A percentile compares a stretch with the other conserved stretches of the same genome.
phyloP scores from a whole-genome alignment of 2,113 vertebrate species.

The Xiphophorus hellerii region DNA sequence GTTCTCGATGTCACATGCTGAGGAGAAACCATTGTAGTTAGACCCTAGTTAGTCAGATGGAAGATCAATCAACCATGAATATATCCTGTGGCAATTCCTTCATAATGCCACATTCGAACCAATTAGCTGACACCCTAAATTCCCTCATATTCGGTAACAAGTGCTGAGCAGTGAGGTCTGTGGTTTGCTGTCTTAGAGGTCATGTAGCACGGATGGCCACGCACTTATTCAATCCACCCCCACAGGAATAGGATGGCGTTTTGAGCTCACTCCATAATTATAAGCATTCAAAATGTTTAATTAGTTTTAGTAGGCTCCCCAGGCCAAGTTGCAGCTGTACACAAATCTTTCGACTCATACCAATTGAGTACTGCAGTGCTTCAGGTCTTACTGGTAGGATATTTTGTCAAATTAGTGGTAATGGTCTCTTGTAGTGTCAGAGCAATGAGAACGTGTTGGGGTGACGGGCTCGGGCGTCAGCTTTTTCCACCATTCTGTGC shows the following conservation, averaged over 20 bases:
- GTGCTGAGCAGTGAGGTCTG: conserved; percentile 65
- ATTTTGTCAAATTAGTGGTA: conserved; percentile 76
- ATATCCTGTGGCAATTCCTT: conserved; percentile 5
- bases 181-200: conserved; percentile 67
- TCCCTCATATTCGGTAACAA: conserved; percentile 75
- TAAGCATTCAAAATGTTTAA: conserved; percentile 78
- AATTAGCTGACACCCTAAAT: conserved; percentile 76
- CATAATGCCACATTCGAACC: conserved; percentile 50
- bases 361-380: conserved; percentile 62
- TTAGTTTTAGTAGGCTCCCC: conserved; percentile 66
- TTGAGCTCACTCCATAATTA: conserved; percentile 73
- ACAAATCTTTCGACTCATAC: conserved; percentile 56
- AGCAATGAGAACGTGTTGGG: conserved; percentile 61
- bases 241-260: conserved; percentile 65
- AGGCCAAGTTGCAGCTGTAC: conserved; percentile 60
- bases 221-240: conserved; percentile 71
- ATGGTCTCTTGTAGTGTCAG: conserved; percentile 73
- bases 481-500: conserved; percentile 57
- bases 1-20: no score
- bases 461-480: conserved; percentile 65
- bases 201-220: conserved; percentile 72
- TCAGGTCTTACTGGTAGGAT: conserved; percentile 75
- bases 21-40: no score
- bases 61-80: no score
- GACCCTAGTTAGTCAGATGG: no score